Percentiles rank a stretch among this genome's conserved stretches.
Conservation (phyloP, 2,888 invertebrate genomes). For the Drosophila limbata region DNA sequence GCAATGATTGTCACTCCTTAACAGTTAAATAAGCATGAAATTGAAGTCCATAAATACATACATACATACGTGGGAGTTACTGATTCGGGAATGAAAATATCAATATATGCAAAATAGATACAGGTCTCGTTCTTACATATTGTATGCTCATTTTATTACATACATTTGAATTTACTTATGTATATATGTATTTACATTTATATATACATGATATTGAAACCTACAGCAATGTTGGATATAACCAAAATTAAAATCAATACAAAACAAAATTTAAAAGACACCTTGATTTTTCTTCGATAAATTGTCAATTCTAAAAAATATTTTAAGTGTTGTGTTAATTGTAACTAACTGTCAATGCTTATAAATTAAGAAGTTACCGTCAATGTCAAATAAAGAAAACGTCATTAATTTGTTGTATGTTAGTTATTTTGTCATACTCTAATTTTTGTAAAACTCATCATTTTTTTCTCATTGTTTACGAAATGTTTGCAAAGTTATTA, state of each 20-base stretch:
- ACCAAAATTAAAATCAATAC: not conserved
- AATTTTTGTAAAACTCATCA: not conserved
- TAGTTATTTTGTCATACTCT: not conserved
- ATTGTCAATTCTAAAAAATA: not conserved
- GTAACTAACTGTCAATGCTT: conserved; percentile 1
- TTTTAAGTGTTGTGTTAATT: not conserved
- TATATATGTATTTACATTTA: not conserved
- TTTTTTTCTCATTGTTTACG: not conserved
- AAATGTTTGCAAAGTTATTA: not conserved
- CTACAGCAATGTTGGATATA: not conserved
- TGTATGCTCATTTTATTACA: not conserved
- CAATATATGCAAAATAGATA: conserved; percentile 5
- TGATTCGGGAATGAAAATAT: conserved; percentile 13
- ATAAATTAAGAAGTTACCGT: not conserved
- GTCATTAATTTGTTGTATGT: not conserved
- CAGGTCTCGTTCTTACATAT: not conserved
- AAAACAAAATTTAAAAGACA: not conserved
- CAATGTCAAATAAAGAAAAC: conserved; percentile 1
- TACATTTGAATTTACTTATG: conserved; percentile 2
- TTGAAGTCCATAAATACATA: conserved; percentile 8
- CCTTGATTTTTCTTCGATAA: not conserved
- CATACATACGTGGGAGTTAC: not conserved
- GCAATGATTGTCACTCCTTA: conserved; percentile 2
- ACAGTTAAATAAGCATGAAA: conserved; percentile 7
- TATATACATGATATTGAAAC: not conserved